Base-by-base conservation (phyloP, 2,888 invertebrate species). In the Ceratothoa steindachneri region DNA sequence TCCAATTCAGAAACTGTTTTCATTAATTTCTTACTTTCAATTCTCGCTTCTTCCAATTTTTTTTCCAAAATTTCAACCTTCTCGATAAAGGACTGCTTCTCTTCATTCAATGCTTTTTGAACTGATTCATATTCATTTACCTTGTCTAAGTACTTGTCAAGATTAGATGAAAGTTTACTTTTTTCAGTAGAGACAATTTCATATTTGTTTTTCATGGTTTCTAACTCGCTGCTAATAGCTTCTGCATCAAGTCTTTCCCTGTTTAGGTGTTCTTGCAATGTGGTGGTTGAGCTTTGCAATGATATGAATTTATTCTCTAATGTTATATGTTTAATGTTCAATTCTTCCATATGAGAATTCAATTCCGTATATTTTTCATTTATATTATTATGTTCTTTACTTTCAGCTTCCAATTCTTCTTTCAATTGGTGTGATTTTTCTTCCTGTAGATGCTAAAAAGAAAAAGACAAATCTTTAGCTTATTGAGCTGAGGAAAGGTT, bases 131-230 rank as follows among this genome's bases (percentile, higher is more conserved):
- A 41, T 3, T 7, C 29, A 55, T 22, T 53, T 2, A 73, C 73
- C 29, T 71, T 71, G 0, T 77, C 73, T 15, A 60, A 65, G 55
- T 73, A 77, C 41, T 77, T 73, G 52, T 77, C 77, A 12, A 77
- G 65, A 69, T 77, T 77, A 24, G 41, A 30, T 4, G 71, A 73
- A 7, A 77, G 66, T 31, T 60, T 71, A 15, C 28, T 53, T 30
- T 73, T 77, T 28, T 77, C 77, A 24, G 71, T 31, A n/a, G 24
- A 28, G 15, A 71, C 71, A 1, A 68, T 30, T 19, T 67, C 30
- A 29, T 19, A 67, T 67, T 67, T 30, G 15, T 2, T 29, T 29
- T 67, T 67, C 9, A 30, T 19, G 12, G 27, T 29, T 67, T 67
- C 28, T 4, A 77, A 67, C 29, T 60, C 60, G n/a, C 24, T 15